A percentile compares a stretch with the other conserved stretches of the same genome.
phyloP scores from a whole-genome alignment of 2,797 vertebrate species.

The Lepus townsendii region DNA sequence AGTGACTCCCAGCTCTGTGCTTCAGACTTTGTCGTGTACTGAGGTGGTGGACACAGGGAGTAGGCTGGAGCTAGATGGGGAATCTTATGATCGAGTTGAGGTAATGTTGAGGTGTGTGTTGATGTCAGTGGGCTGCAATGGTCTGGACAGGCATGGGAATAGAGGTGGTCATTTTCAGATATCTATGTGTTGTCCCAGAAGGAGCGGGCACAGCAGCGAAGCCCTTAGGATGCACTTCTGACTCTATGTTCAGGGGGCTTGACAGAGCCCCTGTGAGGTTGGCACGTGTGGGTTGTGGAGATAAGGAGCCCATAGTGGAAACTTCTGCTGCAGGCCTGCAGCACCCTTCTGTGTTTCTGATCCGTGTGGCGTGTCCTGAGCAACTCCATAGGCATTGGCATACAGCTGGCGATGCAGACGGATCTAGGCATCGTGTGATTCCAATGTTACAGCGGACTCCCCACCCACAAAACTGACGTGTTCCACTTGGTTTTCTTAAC shows the following conservation, averaged over 20 bases:
- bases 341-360: background rate
- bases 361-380: background rate
- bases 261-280: background rate
- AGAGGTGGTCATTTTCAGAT: background rate
- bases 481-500: background rate
- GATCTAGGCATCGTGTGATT: background rate
- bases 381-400: background rate
- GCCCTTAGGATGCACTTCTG: background rate
- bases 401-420: background rate
- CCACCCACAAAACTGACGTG: background rate
- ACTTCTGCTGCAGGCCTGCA: background rate
- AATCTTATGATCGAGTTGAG: background rate
- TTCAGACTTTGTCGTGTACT: background rate
- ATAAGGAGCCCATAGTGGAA: background rate
- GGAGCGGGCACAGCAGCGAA: background rate
- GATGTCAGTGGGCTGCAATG: background rate
- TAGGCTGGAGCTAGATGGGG: background rate
- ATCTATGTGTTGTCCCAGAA: background rate
- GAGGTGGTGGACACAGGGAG: background rate
- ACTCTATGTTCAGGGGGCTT: background rate
- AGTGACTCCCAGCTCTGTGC: background rate
- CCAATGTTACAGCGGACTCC: background rate
- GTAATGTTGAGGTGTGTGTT: background rate
- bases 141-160: background rate
- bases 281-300: background rate